phyloP scores from a whole-genome alignment of 92 coral and sea anemone species.

The Phenganax marumi region DNA sequence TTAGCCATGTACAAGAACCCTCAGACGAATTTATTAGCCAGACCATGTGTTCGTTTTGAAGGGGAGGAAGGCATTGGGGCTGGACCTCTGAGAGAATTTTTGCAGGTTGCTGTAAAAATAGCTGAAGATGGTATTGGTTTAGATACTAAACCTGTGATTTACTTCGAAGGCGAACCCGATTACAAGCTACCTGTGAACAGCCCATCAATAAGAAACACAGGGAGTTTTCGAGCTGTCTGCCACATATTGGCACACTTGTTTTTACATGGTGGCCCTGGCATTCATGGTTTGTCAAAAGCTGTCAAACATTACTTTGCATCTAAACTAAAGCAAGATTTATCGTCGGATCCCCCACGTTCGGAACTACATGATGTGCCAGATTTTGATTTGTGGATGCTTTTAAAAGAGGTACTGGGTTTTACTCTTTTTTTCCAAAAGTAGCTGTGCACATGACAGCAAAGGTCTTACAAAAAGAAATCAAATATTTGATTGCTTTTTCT shows the following conservation, averaged over 20 bases:
- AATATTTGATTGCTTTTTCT: too few species aligned
- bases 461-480: too few species aligned
- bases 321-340: not conserved
- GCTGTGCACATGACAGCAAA: too few species aligned
- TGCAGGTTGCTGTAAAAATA: not conserved
- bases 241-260: constrained; percentile 61
- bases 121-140: constrained; percentile 8
- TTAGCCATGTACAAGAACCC: constrained; percentile 5
- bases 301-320: constrained; percentile 50
- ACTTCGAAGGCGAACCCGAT: constrained; percentile 22
- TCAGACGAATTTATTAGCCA: not conserved
- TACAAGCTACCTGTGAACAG: constrained; percentile 17
- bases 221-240: constrained; percentile 46
- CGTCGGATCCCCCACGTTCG: constrained; percentile 47
- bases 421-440: too few species aligned
- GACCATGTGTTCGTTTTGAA: not conserved
- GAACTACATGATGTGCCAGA: constrained; percentile 53
- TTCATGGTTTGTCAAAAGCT: constrained; percentile 50
- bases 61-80: not conserved
- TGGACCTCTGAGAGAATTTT: constrained; percentile 18
- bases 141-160: not conserved
- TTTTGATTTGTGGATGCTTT: constrained; percentile 33
- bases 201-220: constrained; percentile 9
- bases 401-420: constrained; percentile 39
- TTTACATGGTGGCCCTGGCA: constrained; percentile 62